Evolutionary conservation across 2,888 invertebrate genomes (phyloP), one percentile per base, ranked within the genome.

Genomic region (Pterostichus niger): DNA sequence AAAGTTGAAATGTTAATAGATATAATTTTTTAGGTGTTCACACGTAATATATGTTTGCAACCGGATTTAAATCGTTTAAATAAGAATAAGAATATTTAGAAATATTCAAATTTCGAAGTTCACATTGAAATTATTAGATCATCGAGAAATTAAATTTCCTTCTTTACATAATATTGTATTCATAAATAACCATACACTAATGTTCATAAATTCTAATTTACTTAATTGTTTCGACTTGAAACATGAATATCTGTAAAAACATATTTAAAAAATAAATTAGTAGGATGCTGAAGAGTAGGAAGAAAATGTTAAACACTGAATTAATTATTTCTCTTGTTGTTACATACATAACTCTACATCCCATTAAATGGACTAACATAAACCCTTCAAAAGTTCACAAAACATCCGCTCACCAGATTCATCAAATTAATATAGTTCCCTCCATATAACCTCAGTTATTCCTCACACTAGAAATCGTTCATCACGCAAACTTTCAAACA

Each of bases 1-100:
- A 52, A 76, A 76, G 52, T 76, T 76, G 52, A 76, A 76, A 76
- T 76, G 76, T 76, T 76, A 76, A 76, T 76, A 64, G 64, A 64
- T 64, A 76, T 76, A 17, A 33, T 76, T 76, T 76, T 54, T 54
- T 64, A 64, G n/a, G n/a, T 64, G 33, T 64, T 64, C 64, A 54
- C 35, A 76, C 52, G 52, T 76, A 76, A 76, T 76, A 54, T 76
- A 52, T 75, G 59, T 76, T 76, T 54, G 76, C 76, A 76, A 52
- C 52, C 76, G 54, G 54, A 76, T 54, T 54, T 76, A 64, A 64
- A 64, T 64, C 31, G 35, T 59, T 49, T 59, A 31, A 59, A 31
- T 64, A 31, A 59, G 35, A 40, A 35, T 35, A 24, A 64, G 59
- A 31, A 31, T 59, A 64, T 64, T 35, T 35, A 64, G 33, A 35